These are phyloP conservation scores for Monoplex corrugatus DNA, from an alignment of 2,888 invertebrate genomes.

Conservation along the genomic window DNA sequence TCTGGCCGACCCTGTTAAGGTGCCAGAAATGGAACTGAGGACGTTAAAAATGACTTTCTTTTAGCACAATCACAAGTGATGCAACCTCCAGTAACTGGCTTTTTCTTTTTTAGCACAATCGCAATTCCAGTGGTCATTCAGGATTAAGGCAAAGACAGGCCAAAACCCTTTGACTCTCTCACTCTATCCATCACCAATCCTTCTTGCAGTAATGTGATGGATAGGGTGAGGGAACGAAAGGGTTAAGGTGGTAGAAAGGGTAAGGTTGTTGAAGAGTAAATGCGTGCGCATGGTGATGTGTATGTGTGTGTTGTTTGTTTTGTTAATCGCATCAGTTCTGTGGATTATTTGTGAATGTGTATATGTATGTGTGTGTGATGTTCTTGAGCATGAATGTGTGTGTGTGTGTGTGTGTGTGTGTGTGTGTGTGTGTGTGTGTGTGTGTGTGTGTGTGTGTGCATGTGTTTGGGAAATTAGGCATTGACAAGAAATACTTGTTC, in stretches of 20 bases:
- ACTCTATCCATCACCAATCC: neutral
- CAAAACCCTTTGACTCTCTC: neutral
- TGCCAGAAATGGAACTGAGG: conserved; percentile 51
- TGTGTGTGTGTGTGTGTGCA: too few relatives aligned
- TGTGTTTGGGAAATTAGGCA: too few relatives aligned
- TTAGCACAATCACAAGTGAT: neutral
- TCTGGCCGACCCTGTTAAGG: neutral
- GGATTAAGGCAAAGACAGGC: too few relatives aligned
- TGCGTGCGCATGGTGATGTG: neutral
- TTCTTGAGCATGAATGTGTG: too few relatives aligned
- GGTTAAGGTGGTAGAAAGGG: too few relatives aligned
- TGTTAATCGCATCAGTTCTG: too few relatives aligned
- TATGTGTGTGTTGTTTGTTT: neutral
- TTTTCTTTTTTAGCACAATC: neutral
- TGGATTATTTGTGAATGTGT: too few relatives aligned
- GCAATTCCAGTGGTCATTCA: too few relatives aligned
- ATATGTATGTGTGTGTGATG: too few relatives aligned
- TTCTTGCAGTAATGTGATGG: neutral
- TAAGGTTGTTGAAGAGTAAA: neutral
- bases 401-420: too few relatives aligned
- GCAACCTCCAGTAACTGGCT: neutral
- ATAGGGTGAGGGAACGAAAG: neutral
- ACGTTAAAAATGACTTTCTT: conserved; percentile 46
- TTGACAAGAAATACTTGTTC: too few relatives aligned
- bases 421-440: too few relatives aligned